These are phyloP conservation scores for Myocastor coypus DNA, from an alignment of 2,113 vertebrate species.

Conservation along the genomic window DNA sequence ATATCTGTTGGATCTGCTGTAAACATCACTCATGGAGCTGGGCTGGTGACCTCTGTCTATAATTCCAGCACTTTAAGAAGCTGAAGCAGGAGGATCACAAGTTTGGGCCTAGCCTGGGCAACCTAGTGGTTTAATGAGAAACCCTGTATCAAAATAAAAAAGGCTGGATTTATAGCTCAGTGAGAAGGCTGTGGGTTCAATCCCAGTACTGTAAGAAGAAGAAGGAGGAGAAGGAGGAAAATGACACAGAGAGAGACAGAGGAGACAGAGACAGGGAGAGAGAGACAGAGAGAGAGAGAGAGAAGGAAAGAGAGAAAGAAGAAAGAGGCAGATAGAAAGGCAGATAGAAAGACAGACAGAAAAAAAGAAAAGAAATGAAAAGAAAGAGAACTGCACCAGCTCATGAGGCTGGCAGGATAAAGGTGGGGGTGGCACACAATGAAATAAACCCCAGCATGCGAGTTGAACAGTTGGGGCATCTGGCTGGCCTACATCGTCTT, in stretches of 20 bases:
- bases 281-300: no score
- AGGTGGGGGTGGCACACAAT: no score
- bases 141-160: neutral
- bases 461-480: no score
- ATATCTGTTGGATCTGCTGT: neutral
- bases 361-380: no score
- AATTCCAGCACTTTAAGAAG: neutral
- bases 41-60: neutral
- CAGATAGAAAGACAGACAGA: no score
- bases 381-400: no score
- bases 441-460: no score
- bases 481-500: no score
- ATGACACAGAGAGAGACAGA: neutral
- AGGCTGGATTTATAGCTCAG: neutral
- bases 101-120: neutral
- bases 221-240: neutral
- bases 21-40: neutral
- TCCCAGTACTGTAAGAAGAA: neutral
- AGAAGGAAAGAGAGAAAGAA: no score
- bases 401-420: no score
- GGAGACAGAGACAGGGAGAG: neutral
- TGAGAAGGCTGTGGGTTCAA: neutral
- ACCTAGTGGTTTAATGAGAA: neutral
- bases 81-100: neutral
- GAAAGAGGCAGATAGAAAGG: no score